phyloP scores from a whole-genome alignment of 37 sponge, comb jelly and placozoan genomes.

The Beroe ovata region DNA sequence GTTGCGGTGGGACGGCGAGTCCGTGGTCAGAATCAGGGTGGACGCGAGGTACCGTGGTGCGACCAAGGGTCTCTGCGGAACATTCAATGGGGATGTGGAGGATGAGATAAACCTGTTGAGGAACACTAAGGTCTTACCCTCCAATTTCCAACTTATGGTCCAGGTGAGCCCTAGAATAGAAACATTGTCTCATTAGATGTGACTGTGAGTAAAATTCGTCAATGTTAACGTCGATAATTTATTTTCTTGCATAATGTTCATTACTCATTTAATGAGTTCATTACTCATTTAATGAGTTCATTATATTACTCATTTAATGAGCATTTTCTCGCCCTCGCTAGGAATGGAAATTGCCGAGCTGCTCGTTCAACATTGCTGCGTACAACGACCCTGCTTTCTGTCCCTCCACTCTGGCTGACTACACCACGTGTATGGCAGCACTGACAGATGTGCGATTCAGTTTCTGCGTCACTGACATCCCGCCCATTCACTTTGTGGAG shows the following conservation, averaged over 20 bases:
- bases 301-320: neutral
- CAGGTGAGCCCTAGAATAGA: no score
- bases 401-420: slow-evolving; percentile 7
- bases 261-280: no score
- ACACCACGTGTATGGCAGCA: neutral
- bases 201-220: no score
- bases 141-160: slow-evolving; percentile 44
- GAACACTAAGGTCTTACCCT: neutral
- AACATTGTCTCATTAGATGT: no score
- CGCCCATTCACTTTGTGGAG: slow-evolving; percentile 50
- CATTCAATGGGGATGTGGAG: slow-evolving; percentile 8
- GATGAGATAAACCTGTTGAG: slow-evolving; percentile 48
- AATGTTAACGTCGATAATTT: no score
- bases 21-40: slow-evolving; percentile 6
- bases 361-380: neutral
- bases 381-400: slow-evolving; percentile 1
- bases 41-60: neutral
- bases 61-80: slow-evolving; percentile 54
- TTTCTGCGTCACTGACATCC: slow-evolving; percentile 66
- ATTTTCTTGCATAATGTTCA: no score
- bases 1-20: slow-evolving; percentile 54
- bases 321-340: neutral
- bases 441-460: slow-evolving; percentile 36
- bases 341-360: slow-evolving; percentile 64
- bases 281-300: neutral